Base-by-base conservation (phyloP, 2,113 vertebrate genomes). In the Agapornis roseicollis region DNA sequence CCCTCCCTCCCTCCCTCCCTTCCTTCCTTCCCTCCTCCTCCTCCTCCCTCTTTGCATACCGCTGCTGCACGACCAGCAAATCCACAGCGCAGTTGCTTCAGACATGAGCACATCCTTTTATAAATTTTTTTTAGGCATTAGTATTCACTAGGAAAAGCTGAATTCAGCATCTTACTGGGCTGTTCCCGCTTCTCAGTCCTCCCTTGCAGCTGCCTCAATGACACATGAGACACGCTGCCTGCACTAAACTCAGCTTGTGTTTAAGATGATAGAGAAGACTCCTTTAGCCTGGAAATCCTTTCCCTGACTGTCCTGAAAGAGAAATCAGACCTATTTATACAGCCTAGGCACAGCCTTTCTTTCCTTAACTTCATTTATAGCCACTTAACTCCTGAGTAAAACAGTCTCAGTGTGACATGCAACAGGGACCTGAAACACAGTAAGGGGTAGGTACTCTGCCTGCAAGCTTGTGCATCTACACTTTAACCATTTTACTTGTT, bases 21-120 rank as follows among this genome's bases (percentile, higher is more conserved):
- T 41, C 46, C 55, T 61, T n/a, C 77, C 55, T 42, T 35, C 35
- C 53, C 46, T 46, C 44, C 20, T 52, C 65, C 88, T 68, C 85
- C 94, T 80, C 86, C 88, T 50, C 42, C 41, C 24, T 53, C 25
- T 87, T 79, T 81, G 88, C 80, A 58, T 79, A 80, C 65, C 7
- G 28, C 88, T 93, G 29, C 72, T 61, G 94, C 85, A 80, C 9
- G 15, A 65, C 88, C 94, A 90, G 93, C 86, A 83, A 73, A 93
- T 49, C 81, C 76, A 3, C 15, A 20, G 68, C 69, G 86, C 88
- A n/a, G 39, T 88, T 33, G n/a, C 73, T 89, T 85, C 85, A 92
- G 88, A 71, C 39, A 18, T 2, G 87, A 90, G 31, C 60, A 10
- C n/a, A 47, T 58, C 11, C 44, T 6, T 46, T 53, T 79, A 23